Conservation (phyloP, 2,113 vertebrate species). For the Climacteris rufus region DNA sequence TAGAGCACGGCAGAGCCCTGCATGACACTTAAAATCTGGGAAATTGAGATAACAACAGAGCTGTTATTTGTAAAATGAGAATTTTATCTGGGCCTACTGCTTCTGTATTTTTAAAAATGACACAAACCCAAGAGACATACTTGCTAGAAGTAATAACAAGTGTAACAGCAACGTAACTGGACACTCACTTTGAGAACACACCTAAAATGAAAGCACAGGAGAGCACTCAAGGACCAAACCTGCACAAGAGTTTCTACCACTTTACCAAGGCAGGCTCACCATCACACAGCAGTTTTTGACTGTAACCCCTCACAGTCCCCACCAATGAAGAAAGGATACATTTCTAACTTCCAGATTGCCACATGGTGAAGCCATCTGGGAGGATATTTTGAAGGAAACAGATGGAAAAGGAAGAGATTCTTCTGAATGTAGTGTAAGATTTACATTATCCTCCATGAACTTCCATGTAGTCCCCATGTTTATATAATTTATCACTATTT, state of each 20-base stretch:
- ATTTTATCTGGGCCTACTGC: not conserved
- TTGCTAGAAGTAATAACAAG: not conserved
- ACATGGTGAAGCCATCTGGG: constrained; percentile 77
- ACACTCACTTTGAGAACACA: not conserved
- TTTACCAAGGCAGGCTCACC: not conserved
- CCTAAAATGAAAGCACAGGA: not conserved
- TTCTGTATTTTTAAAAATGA: not conserved
- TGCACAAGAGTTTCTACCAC: not conserved
- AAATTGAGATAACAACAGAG: not conserved
- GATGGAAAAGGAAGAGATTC: constrained; percentile 78
- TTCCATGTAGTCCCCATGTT: constrained; percentile 75
- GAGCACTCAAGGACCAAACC: not conserved
- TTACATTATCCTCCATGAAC: constrained; percentile 80
- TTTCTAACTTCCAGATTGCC: constrained; percentile 69
- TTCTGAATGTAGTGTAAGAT: constrained; percentile 73
- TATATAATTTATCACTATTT: constrained; percentile 77
- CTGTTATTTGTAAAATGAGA: not conserved
- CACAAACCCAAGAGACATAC: not conserved
- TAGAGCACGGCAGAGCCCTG: not conserved
- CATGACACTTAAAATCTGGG: not conserved
- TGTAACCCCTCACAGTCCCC: constrained; percentile 6
- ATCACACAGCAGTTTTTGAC: not conserved
- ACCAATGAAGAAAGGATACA: constrained; percentile 54
- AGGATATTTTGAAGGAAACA: constrained; percentile 77
- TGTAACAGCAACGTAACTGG: not conserved